Conservation (phyloP, 2,888 invertebrate species). For the Drosophila picticornis region DNA sequence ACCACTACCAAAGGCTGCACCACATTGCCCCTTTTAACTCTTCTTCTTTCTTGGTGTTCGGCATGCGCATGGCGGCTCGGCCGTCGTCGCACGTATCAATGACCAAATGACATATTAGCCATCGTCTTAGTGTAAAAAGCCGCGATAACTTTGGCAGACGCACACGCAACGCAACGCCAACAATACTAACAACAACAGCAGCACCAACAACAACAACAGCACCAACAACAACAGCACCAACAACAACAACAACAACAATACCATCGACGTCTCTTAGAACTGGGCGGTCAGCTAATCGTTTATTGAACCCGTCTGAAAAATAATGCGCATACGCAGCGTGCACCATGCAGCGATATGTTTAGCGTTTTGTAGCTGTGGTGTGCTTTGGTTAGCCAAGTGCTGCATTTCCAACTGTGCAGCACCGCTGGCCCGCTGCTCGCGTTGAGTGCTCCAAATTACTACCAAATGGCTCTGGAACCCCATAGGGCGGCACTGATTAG, state of each 20-base stretch:
- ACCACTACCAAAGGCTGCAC: slow-evolving; percentile 5
- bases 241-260: slow-evolving; percentile 4
- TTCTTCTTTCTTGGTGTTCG: slow-evolving; percentile 2
- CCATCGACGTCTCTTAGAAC: slow-evolving; percentile 59
- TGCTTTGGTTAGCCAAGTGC: slow-evolving; percentile 32
- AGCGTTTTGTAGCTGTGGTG: slow-evolving; percentile 23
- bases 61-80: slow-evolving; percentile 30
- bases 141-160: slow-evolving; percentile 80
- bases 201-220: slow-evolving; percentile 15
- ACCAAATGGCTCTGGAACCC: slow-evolving; percentile 54
- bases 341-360: slow-evolving; percentile 43
- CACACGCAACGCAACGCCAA: slow-evolving; percentile 56
- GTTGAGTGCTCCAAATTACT: slow-evolving; percentile 78
- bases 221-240: slow-evolving; percentile 6
- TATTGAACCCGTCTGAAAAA: slow-evolving; percentile 74
- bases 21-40: slow-evolving; percentile 17
- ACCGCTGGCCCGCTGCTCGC: slow-evolving; percentile 73
- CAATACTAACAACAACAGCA: slow-evolving; percentile 20
- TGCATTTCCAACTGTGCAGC: slow-evolving; percentile 73
- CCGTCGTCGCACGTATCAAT: slow-evolving; percentile 75
- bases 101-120: slow-evolving; percentile 82
- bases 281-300: slow-evolving; percentile 70
- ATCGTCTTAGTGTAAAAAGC: slow-evolving; percentile 82
- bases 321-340: slow-evolving; percentile 81
- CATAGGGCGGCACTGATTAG: slow-evolving; percentile 66